A percentile compares a stretch with the other conserved stretches of the same genome.
phyloP scores from a whole-genome alignment of 2,797 vertebrate genomes.

The Crossoptilon crossoptilon region DNA sequence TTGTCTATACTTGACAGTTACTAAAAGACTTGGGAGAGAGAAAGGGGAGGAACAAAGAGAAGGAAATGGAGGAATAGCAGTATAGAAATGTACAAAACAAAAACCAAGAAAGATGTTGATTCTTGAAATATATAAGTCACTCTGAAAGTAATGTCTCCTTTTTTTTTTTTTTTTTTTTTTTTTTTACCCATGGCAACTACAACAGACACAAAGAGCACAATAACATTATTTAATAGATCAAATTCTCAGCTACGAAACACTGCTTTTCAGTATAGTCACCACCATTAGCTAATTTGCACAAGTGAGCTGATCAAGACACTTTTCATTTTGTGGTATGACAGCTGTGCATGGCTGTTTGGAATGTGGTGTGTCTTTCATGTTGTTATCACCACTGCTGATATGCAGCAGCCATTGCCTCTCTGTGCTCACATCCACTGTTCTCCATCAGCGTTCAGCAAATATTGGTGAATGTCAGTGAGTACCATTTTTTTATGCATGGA shows the following conservation, averaged over 20 bases:
- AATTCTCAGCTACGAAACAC: background rate
- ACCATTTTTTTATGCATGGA: too few species aligned
- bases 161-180: too few species aligned
- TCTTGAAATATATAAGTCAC: background rate
- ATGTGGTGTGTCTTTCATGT: background rate
- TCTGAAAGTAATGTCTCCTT: too few species aligned
- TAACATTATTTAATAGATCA: background rate
- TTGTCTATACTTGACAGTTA: background rate
- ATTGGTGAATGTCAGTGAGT: too few species aligned
- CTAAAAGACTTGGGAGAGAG: background rate
- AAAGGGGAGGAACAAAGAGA: background rate
- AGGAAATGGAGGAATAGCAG: background rate
- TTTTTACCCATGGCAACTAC: too few species aligned
- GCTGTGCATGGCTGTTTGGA: background rate
- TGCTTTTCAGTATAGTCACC: background rate
- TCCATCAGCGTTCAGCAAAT: too few species aligned
- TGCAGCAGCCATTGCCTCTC: background rate
- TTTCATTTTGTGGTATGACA: background rate
- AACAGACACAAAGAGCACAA: background rate
- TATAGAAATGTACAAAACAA: background rate
- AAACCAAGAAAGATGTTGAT: background rate
- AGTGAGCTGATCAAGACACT: background rate
- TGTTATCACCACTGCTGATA: background rate
- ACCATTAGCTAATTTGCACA: background rate
- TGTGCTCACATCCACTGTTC: background rate